Evolutionary conservation across 2,113 vertebrate species (phyloP), one percentile per base, ranked within the genome.

Genomic region (Toxotes jaculatrix): DNA sequence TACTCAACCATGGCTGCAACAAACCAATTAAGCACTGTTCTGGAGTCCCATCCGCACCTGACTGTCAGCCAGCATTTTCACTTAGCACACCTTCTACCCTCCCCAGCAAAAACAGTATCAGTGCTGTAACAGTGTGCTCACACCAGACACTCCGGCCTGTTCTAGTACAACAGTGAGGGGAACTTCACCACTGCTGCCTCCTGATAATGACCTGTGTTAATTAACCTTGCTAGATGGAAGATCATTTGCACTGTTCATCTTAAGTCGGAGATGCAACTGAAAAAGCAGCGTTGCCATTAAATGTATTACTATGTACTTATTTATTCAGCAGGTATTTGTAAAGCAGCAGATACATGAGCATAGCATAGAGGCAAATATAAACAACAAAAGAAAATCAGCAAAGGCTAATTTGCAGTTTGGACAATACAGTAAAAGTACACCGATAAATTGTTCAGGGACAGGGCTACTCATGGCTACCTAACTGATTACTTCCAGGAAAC

Each of bases 1-100:
- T 16, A 75, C 71, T 86, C 74, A 78, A 42, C 72, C 73, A 55
- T 73, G 62, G 79, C 74, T 84, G 70, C 71, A 77, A 65, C 71
- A 85, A 78, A 89, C 79, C 86, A 87, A 91, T 89, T 78, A 83
- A 78, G 65, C 66, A 63, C 45, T 67, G 47, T 51, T 79, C 55
- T 60, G 60, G 45, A 87, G 56, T 56, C 73, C 49, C 55, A 68
- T 36, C 17, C 49, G n/a, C 45, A 80, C 38, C 82, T 61, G 51
- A 77, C 77, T 78, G 76, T 77, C 80, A 87, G 55, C 56, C 66
- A 80, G 21, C 47, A 62, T 81, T 82, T 80, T 76, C 62, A 85
- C 66, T 87, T 70, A 65, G 65, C 70, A 47, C 73, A 78, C 65
- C 1, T 60, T 34, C 47, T 56, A 19, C 49, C 17, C 23, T 21